Evolutionary conservation across 1,140 invertebrate genomes (phyloP).

Genomic region (Sycophila sp.): DNA sequence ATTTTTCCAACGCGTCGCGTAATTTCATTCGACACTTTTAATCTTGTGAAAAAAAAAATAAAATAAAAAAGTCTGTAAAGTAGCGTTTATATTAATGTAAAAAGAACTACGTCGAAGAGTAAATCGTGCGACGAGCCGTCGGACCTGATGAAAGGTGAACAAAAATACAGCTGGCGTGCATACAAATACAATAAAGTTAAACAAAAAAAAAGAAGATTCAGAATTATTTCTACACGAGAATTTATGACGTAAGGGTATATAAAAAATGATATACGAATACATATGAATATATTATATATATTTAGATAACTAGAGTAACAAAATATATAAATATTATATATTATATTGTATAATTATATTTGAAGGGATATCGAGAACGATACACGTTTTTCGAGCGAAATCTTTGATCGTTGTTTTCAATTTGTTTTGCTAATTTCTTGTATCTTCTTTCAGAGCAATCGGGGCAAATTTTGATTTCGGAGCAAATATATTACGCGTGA

Average conservation of each 20-base stretch:
- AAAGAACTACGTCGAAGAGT: slow-evolving; percentile 3
- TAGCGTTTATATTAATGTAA: slow-evolving; percentile 29
- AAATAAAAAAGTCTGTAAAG: slow-evolving; percentile 6
- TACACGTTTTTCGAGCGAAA: slow-evolving; percentile 11
- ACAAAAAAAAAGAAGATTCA: slow-evolving; percentile 45
- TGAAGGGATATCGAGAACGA: slow-evolving; percentile 1
- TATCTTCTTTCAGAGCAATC: slow-evolving; percentile 38
- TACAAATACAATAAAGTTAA: slow-evolving; percentile 52
- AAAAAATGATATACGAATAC: slow-evolving; percentile 43
- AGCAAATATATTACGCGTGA: slow-evolving; percentile 17
- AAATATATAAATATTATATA: slow-evolving; percentile 50
- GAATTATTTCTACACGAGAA: slow-evolving; percentile 63
- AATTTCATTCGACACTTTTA: slow-evolving; percentile 14
- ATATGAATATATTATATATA: slow-evolving; percentile 59
- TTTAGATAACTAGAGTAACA: slow-evolving; percentile 58
- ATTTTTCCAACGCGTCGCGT: slow-evolving; percentile 47
- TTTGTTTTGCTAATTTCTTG: neutral
- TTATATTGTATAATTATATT: slow-evolving; percentile 34
- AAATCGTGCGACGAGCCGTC: slow-evolving; percentile 15
- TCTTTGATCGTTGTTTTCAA: slow-evolving; percentile 15
- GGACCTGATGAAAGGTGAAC: slow-evolving; percentile 40
- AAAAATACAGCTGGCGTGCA: slow-evolving; percentile 46
- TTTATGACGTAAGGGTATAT: slow-evolving; percentile 54
- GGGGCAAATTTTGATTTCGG: slow-evolving; percentile 35
- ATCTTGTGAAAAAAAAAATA: slow-evolving; percentile 10